These are phyloP conservation scores for Emmelina monodactyla DNA, from an alignment of 2,888 invertebrate species.

Conservation along the genomic window DNA sequence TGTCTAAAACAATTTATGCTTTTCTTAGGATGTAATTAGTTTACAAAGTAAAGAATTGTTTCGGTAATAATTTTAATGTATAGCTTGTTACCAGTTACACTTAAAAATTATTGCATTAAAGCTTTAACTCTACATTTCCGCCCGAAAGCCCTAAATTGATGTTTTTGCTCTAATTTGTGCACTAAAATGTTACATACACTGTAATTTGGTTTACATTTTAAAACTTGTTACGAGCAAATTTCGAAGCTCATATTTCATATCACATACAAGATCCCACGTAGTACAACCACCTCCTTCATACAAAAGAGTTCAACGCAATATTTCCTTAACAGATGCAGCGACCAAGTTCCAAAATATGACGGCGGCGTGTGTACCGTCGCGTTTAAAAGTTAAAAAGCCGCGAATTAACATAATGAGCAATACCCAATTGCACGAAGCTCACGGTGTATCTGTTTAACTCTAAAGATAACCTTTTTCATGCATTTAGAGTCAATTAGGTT, in stretches of 20 bases:
- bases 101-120: no score
- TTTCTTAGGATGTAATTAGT: no score
- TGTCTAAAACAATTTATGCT: no score
- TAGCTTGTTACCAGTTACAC: no score
- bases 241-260: conserved; percentile 22
- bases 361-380: background rate
- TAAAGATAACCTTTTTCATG: conserved; percentile 25
- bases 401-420: conserved; percentile 57
- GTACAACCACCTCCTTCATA: conserved; percentile 17
- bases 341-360: background rate
- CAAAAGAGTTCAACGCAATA: background rate
- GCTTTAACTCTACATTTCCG: no score
- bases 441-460: conserved; percentile 45
- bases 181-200: conserved; percentile 12
- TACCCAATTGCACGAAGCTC: conserved; percentile 56
- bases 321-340: background rate
- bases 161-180: background rate
- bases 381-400: conserved; percentile 25
- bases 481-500: conserved; percentile 38
- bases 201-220: conserved; percentile 33
- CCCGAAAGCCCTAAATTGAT: no score
- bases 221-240: conserved; percentile 32
- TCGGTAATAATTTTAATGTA: no score
- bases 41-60: no score
- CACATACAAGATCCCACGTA: conserved; percentile 27